These are phyloP conservation scores for Venustaconcha ellipsiformis DNA, from an alignment of 1,140 invertebrate species.

Conservation along the genomic window DNA sequence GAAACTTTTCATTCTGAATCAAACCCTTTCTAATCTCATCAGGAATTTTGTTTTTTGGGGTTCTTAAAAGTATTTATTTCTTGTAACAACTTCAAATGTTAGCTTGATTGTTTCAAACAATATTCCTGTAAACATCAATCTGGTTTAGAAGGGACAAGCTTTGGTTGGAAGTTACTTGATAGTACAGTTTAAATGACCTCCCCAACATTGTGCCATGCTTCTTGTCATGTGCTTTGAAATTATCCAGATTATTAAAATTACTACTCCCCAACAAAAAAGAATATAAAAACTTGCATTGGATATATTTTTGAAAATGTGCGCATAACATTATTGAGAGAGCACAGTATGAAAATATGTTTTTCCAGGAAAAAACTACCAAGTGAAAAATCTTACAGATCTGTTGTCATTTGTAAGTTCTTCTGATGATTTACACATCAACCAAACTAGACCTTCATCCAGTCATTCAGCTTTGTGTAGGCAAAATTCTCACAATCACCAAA, in stretches of 20 bases:
- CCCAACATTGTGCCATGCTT: neutral
- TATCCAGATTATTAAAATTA: constrained; percentile 9
- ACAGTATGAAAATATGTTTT: too few species aligned
- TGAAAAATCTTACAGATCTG: too few species aligned
- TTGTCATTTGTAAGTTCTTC: too few species aligned
- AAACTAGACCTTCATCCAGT: too few species aligned
- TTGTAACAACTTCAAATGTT: constrained; percentile 13
- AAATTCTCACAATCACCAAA: too few species aligned
- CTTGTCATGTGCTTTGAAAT: neutral
- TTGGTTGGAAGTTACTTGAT: neutral
- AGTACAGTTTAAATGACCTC: neutral
- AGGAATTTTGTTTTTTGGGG: neutral
- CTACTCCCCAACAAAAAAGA: neutral
- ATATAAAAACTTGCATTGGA: too few species aligned
- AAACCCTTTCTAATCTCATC: neutral
- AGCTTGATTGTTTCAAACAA: neutral
- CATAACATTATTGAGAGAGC: too few species aligned
- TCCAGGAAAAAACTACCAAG: too few species aligned
- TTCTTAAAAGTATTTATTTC: neutral
- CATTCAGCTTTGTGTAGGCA: too few species aligned
- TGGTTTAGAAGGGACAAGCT: neutral
- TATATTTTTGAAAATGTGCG: too few species aligned
- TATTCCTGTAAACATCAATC: constrained; percentile 1
- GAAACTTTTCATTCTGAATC: too few species aligned
- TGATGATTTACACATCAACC: too few species aligned